phyloP scores from a whole-genome alignment of 1,140 invertebrate species.

The Cardiocondyla obscurior region DNA sequence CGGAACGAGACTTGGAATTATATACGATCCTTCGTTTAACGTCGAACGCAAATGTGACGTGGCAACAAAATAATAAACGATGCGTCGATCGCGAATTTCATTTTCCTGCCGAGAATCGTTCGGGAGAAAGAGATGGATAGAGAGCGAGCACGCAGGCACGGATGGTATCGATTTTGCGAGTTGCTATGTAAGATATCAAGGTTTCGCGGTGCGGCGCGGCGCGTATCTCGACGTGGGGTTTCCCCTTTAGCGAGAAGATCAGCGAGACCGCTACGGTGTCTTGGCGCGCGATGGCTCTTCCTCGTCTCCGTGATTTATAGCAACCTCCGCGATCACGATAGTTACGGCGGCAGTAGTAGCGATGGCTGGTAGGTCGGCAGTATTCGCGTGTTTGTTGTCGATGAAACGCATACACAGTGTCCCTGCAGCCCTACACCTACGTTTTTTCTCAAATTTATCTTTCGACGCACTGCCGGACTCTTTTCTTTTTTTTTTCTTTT shows the following conservation, averaged over 20 bases:
- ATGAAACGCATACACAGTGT: constrained; percentile 26
- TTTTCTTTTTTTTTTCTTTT: too few species aligned
- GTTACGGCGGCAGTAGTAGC: constrained; percentile 21
- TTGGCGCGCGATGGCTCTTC: constrained; percentile 51
- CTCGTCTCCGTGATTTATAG: constrained; percentile 51
- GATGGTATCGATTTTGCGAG: constrained; percentile 51
- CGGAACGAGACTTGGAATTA: not conserved
- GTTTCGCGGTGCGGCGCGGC: constrained; percentile 22
- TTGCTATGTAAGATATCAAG: constrained; percentile 49
- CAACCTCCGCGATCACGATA: constrained; percentile 47
- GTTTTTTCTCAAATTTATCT: not conserved
- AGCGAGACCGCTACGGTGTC: constrained; percentile 29
- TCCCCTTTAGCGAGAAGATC: constrained; percentile 54
- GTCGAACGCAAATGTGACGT: not conserved
- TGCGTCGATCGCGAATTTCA: not conserved
- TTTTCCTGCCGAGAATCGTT: not conserved
- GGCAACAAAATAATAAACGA: not conserved
- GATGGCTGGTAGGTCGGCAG: not conserved
- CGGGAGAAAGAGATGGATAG: not conserved
- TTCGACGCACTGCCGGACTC: not conserved
- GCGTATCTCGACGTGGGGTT: constrained; percentile 35
- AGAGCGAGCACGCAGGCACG: not conserved
- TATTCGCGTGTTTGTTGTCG: constrained; percentile 14
- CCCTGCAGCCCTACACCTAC: not conserved
- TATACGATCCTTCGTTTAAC: not conserved